These are phyloP conservation scores for Tenthredo distinguenda DNA, from an alignment of 2,888 invertebrate genomes.

Conservation along the genomic window DNA sequence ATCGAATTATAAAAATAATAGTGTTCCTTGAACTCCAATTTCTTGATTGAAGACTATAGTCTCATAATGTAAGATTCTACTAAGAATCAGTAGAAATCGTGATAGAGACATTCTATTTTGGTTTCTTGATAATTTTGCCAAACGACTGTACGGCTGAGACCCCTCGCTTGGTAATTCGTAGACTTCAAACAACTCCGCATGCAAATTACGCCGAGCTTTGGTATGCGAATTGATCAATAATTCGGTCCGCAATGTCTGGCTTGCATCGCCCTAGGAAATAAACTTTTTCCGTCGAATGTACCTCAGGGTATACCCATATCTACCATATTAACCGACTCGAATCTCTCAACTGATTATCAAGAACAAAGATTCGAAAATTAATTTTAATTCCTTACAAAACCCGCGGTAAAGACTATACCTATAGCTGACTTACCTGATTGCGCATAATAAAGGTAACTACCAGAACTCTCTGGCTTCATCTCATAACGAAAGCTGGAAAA, in stretches of 20 bases:
- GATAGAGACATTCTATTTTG: background rate
- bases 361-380: background rate
- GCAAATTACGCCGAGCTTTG: slow-evolving; percentile 21
- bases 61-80: background rate
- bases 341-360: background rate
- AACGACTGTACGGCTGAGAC: slow-evolving; percentile 42
- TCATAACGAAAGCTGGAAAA: slow-evolving; percentile 71
- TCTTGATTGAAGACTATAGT: background rate
- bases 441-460: slow-evolving; percentile 67
- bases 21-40: background rate
- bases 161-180: slow-evolving; percentile 31
- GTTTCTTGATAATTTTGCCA: slow-evolving; percentile 14
- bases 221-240: slow-evolving; percentile 50
- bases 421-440: slow-evolving; percentile 78
- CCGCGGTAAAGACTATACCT: background rate
- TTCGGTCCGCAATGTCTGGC: slow-evolving; percentile 39
- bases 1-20: background rate
- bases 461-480: slow-evolving; percentile 63
- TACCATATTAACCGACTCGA: background rate
- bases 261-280: slow-evolving; percentile 8
- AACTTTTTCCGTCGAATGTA: slow-evolving; percentile 33
- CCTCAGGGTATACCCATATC: background rate
- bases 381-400: background rate
- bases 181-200: slow-evolving; percentile 44
- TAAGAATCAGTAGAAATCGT: background rate